Base-by-base conservation (phyloP, 2,888 invertebrate species). In the Anthoptus insignis region DNA sequence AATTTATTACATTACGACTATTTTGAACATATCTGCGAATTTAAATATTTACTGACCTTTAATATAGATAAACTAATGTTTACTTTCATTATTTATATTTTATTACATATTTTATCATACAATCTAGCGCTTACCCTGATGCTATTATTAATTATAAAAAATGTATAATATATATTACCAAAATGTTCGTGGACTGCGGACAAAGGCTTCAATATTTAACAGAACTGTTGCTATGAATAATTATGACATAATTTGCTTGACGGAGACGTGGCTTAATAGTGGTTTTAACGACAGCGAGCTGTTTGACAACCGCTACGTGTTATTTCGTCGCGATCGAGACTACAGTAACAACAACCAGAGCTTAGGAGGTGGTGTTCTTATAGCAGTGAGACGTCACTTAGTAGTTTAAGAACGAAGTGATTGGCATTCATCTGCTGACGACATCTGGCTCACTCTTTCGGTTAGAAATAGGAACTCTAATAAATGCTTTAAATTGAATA, bases 181-280 rank as follows among this genome's bases (percentile, higher is more conserved):
- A 16, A 50, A 50, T 9, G 50, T 50, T 1, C 3, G 49, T 7
- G 49, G 49, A 11, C 27, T 50, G 3, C 7, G 53, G 53, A 53
- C 53, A 1, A 37, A 54, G 22, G 37, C 53, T 0, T 54, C 53
- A 22, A 8, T 9, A 6, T 52, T 52, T 52, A 14, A 29, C 11
- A 52, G 50, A 32, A 52, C 29, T 16, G 19, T 34, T 9, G 7
- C 6, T 6, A 11, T 54, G 11, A 54, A 54, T 27, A 54, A 7
- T 37, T 54, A 37, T n/a, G 37, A 37, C 8, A n/a, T 54, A 3
- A 22, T 54, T 13, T 49, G 19, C 34, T 22, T 66, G 24, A 57
- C 61, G 24, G 66, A 66, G 56, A 57, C 66, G 1, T 66, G 66
- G 66, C 49, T 66, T 2, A 0, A 45, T 7, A 52, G 52, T 2